Base-by-base conservation (phyloP, 2,888 invertebrate genomes). In the Bibio marci region DNA sequence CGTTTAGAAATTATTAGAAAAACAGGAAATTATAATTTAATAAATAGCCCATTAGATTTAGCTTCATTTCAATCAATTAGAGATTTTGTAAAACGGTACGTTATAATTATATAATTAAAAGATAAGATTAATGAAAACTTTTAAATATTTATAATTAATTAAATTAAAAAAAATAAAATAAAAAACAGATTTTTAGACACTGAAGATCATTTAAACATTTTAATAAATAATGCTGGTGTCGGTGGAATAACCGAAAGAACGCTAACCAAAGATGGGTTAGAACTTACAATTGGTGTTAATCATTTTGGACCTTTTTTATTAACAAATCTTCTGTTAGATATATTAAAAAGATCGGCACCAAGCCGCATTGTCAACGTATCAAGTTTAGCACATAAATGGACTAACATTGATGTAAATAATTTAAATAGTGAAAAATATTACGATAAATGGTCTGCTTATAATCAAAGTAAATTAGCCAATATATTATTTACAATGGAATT, bases 381-480 rank as follows among this genome's bases (percentile, higher is more conserved):
- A 0, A 74, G 76, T 55, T 54, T 69, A 22, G 76, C 77, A 11
- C 77, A 85, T 59, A 52, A 51, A 42, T 59, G 66, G 45, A 81
- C 80, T 1, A 59, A 54, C 49, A 74, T 86, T 26, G 67, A 79
- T 49, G 69, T 68, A 47, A 63, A 70, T 1, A 81, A 86, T 60
- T 66, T 85, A 28, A 85, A 85, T 59, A 68, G 73, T 50, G 66
- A 65, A 6, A 55, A 61, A 30, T 53, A 62, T 18, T 82, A 83
- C 55, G 70, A 78, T 57, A 61, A 71, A 12, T 59, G 60, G 2
- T 63, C 61, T 14, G 83, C 82, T 4, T 85, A 83, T 58, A 64
- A 67, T 45, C 83, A 83, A 63, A 85, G 83, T 63, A 83, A 86
- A 66, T 65, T 86, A 37, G 85, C 85, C n/a, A 80, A 78, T 56